Evolutionary conservation across 2,888 invertebrate genomes (phyloP).

Genomic region (Eremobia ochroleuca): DNA sequence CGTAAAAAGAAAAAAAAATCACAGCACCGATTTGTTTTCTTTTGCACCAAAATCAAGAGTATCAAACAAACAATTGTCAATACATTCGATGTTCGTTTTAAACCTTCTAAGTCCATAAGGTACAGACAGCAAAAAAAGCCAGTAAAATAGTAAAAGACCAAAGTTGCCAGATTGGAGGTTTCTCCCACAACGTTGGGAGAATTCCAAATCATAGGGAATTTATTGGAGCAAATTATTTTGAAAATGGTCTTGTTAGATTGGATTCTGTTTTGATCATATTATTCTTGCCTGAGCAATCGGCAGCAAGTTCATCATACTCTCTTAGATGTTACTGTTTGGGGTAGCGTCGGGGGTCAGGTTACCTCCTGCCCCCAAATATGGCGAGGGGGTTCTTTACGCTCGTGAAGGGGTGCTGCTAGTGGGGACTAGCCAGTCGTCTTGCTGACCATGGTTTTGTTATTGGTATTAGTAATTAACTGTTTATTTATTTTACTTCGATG

Average conservation of each 20-base stretch:
- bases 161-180: slow-evolving; percentile 53
- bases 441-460: too few species aligned
- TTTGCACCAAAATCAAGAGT: slow-evolving; percentile 4
- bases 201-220: slow-evolving; percentile 27
- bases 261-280: neutral
- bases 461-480: too few species aligned
- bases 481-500: too few species aligned
- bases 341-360: too few species aligned
- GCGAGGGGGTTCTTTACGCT: too few species aligned
- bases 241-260: neutral
- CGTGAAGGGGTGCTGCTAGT: too few species aligned
- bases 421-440: too few species aligned
- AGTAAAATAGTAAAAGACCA: slow-evolving; percentile 49
- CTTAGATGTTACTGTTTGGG: too few species aligned
- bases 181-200: slow-evolving; percentile 29
- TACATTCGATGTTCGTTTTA: slow-evolving; percentile 46
- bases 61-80: slow-evolving; percentile 18
- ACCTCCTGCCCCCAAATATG: too few species aligned
- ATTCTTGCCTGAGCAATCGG: too few species aligned
- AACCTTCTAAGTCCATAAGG: slow-evolving; percentile 44
- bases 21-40: neutral
- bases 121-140: slow-evolving; percentile 47
- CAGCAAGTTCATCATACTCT: too few species aligned
- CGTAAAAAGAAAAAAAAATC: too few species aligned
- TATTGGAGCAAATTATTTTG: neutral